A percentile compares a stretch with the other conserved stretches of the same genome.
Conservation (phyloP, 2,888 invertebrate species). For the Chrysomela aeneicollis region DNA sequence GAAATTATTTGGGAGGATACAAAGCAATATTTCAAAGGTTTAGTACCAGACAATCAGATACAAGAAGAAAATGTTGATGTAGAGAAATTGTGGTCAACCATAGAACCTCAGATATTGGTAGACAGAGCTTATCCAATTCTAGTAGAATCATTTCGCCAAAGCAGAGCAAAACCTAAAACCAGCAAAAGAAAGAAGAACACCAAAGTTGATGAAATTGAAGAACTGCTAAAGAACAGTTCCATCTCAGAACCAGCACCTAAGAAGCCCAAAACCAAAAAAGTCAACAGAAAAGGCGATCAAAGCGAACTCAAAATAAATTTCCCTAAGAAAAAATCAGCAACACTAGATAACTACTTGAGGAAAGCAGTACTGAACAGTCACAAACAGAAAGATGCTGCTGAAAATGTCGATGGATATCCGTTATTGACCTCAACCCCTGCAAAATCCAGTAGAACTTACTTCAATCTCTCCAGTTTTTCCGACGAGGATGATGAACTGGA, state of each 20-base stretch:
- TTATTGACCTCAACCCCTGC: constrained; percentile 45
- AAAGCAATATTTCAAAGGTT: constrained; percentile 64
- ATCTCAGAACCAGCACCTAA: constrained; percentile 48
- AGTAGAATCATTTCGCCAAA: constrained; percentile 66
- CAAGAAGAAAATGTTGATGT: constrained; percentile 59
- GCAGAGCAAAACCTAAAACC: constrained; percentile 62
- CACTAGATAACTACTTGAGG: constrained; percentile 53
- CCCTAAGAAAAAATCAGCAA: constrained; percentile 36
- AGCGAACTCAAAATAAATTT: constrained; percentile 32
- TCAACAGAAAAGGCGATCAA: constrained; percentile 25
- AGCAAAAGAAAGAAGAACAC: constrained; percentile 47
- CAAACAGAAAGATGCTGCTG: constrained; percentile 46
- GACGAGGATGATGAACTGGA: constrained; percentile 61
- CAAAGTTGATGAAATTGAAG: constrained; percentile 39
- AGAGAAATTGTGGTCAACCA: constrained; percentile 69
- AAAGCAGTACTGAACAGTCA: constrained; percentile 45
- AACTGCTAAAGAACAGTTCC: constrained; percentile 47
- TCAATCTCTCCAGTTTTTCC: constrained; percentile 54
- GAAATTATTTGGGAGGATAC: constrained; percentile 77
- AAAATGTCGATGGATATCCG: constrained; percentile 12
- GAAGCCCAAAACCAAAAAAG: constrained; percentile 36
- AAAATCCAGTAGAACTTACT: constrained; percentile 35
- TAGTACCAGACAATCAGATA: constrained; percentile 70
- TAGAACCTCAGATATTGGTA: constrained; percentile 74
- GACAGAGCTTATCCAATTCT: constrained; percentile 70